Evolutionary conservation across 2,113 vertebrate genomes (phyloP).

Genomic region (Alces alces): DNA sequence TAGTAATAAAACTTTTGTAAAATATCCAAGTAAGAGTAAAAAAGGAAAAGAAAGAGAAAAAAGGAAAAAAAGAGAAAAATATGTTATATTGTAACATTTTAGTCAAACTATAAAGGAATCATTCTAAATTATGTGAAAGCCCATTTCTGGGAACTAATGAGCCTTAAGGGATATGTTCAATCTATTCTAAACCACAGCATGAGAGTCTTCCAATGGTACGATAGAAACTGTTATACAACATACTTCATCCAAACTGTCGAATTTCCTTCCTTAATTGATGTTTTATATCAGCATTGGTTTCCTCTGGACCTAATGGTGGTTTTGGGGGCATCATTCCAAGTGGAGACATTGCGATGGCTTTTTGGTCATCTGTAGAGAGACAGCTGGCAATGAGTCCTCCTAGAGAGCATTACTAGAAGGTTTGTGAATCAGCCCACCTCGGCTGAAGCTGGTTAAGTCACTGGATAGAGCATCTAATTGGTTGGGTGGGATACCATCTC

Average conservation of each 20-base stretch:
- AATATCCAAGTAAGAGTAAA: neutral
- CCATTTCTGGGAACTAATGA: neutral
- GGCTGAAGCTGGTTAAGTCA: neutral
- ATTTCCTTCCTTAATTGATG: conserved; percentile 63
- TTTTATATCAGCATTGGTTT: neutral
- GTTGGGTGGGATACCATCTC: conserved; percentile 67
- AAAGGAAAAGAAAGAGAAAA: neutral
- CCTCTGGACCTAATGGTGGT: neutral
- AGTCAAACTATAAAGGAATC: neutral
- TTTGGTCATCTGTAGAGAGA: conserved; percentile 43
- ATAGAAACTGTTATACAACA: conserved; percentile 71
- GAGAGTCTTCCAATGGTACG: neutral
- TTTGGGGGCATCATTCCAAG: neutral
- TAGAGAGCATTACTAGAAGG: conserved; percentile 30
- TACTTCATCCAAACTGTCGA: conserved; percentile 91
- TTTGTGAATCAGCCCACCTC: conserved; percentile 79
- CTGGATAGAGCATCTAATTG: conserved; percentile 62
- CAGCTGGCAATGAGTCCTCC: conserved; percentile 79
- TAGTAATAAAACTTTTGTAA: neutral
- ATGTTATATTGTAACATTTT: neutral
- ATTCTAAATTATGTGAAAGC: neutral
- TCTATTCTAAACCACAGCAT: neutral
- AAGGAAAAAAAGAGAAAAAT: neutral
- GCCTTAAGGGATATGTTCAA: neutral
- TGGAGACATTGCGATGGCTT: neutral